Base-by-base conservation (phyloP, 2,113 vertebrate genomes). In the Micromys minutus region DNA sequence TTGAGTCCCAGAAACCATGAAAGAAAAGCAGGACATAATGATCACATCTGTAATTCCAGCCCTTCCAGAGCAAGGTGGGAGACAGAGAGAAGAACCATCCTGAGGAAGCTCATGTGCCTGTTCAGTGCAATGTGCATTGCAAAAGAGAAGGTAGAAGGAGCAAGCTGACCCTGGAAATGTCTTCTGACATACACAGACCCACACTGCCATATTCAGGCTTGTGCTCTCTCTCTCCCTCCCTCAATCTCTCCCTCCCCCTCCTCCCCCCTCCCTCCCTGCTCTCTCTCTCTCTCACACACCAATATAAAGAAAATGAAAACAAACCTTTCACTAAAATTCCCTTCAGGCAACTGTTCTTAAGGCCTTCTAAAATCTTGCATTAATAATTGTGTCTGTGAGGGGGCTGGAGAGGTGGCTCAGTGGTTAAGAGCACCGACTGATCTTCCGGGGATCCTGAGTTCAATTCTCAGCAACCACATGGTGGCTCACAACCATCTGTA, bases 351-450 rank as follows among this genome's bases (percentile, higher is more conserved):
- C 17, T 67, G 34, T 22, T 86, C 90, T 72, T 91, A 21, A 86
- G 52, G 50, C 93, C 95, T 94, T 63, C 26, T 31, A 93, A 95
- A 96, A 87, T 57, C 85, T 13, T 88, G 7, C 39, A 26, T 80
- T 61, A 76, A 75, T 34, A 69, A 36, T 69, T 69, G 67, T 69
- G 67, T 17, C 17, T 69, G 63, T 65, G 63, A 65, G 63, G 63
- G 29, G 63, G 29, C 29, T 65, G 29, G 63, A 65, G 29, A 65
- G 63, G 13, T 31, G 63, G 29, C 29, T 65, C 63, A 65, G 29
- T 31, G 11, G 29, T 65, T 31, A 65, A 31, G 4, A 65, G 29
- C 63, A 65, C 9, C 29, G 61, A 26, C 12, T 65, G 63, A 10
- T 65, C 29, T 65, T 31, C 29, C 29, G 31, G 63, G 31, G 63